Evolutionary conservation across 1,140 invertebrate species (phyloP).

Genomic region (Ylistrum balloti): DNA sequence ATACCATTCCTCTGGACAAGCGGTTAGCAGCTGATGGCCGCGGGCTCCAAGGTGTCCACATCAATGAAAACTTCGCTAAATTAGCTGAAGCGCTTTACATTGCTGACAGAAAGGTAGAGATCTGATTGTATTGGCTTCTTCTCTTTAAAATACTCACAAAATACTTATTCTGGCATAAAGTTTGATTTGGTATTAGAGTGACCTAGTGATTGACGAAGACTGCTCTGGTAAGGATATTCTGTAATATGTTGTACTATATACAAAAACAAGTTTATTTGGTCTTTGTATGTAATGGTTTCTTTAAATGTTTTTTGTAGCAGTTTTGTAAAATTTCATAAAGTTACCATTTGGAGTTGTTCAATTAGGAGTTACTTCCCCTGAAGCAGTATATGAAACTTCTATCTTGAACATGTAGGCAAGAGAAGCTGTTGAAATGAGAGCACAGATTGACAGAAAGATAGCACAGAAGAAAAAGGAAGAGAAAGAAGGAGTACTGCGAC

Average conservation of each 20-base stretch:
- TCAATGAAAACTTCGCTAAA: slow-evolving; percentile 99
- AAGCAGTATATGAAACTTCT: background rate
- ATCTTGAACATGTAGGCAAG: slow-evolving; percentile 85
- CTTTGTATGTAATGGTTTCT: no score
- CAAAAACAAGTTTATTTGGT: no score
- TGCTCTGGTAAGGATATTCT: no score
- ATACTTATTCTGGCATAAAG: no score
- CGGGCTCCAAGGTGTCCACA: slow-evolving; percentile 97
- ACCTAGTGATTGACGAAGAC: no score
- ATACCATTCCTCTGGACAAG: slow-evolving; percentile 99
- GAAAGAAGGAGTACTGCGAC: slow-evolving; percentile 96
- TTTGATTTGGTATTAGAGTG: no score
- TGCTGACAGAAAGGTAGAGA: slow-evolving; percentile 93
- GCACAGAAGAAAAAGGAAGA: slow-evolving; percentile 99
- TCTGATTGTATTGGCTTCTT: background rate
- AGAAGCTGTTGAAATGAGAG: slow-evolving; percentile 97
- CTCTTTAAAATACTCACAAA: no score
- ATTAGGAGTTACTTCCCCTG: background rate
- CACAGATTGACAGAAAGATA: slow-evolving; percentile 97
- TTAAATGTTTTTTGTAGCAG: no score
- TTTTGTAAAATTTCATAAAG: no score
- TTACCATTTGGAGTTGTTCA: no score
- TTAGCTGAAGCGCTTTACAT: slow-evolving; percentile 98
- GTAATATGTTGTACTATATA: no score
- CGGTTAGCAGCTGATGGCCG: slow-evolving; percentile 98